Conservation (phyloP, 2,888 invertebrate genomes). For the Glaucopsyche alexis region DNA sequence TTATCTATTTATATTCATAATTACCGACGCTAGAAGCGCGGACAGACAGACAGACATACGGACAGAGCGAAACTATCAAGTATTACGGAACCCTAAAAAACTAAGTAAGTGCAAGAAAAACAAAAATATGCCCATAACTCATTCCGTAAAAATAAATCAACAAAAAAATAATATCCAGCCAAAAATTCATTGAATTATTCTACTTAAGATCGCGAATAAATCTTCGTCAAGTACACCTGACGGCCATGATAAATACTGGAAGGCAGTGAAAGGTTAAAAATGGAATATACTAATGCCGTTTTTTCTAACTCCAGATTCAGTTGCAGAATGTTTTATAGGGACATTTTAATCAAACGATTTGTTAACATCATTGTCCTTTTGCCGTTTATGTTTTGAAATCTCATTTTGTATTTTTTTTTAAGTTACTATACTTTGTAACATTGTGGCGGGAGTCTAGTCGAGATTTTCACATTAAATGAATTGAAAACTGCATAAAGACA, state of each 20-base stretch:
- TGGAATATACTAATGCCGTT: constrained; percentile 41
- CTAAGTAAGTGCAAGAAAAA: background rate
- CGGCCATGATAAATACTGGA: constrained; percentile 53
- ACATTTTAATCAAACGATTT: constrained; percentile 17
- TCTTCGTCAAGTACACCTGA: constrained; percentile 72
- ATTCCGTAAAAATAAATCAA: constrained; percentile 18
- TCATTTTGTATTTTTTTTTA: background rate
- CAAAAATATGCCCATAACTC: constrained; percentile 2
- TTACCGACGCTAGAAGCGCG: no score
- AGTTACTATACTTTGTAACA: background rate
- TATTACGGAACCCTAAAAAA: no score
- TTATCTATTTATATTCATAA: no score
- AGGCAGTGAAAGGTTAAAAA: constrained; percentile 53
- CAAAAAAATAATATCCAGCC: constrained; percentile 44
- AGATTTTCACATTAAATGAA: constrained; percentile 11
- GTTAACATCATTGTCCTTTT: constrained; percentile 6
- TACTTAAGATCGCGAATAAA: constrained; percentile 62
- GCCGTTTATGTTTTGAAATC: background rate
- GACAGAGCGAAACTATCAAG: no score
- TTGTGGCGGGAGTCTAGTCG: constrained; percentile 1
- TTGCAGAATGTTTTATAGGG: background rate
- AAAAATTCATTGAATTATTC: constrained; percentile 58
- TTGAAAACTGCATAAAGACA: background rate
- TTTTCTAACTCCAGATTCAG: constrained; percentile 9
- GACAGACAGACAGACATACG: no score